A percentile compares a stretch with the other conserved stretches of the same genome.
These are phyloP conservation scores for Rutpela maculata DNA, from an alignment of 2,888 invertebrate genomes.

Conservation along the genomic window DNA sequence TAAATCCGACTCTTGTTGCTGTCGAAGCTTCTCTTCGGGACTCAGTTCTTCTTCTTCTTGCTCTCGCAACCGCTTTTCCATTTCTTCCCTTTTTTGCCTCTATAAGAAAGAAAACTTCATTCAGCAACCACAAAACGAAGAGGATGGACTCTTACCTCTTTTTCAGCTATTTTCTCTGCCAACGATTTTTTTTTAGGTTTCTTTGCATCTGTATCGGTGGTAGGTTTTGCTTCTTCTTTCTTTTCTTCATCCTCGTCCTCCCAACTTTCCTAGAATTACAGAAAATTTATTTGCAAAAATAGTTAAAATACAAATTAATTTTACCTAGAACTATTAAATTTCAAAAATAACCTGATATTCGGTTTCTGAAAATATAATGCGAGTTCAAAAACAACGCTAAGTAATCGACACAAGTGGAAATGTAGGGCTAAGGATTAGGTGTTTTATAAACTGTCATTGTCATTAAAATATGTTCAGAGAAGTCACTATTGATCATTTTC, in stretches of 20 bases:
- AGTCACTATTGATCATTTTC: too few species aligned
- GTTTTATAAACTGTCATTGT: too few species aligned
- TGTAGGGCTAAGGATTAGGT: too few species aligned
- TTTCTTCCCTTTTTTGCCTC: constrained; percentile 80
- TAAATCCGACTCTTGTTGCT: constrained; percentile 91
- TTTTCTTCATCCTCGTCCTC: constrained; percentile 93
- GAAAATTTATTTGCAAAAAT: constrained; percentile 10
- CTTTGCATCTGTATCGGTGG: constrained; percentile 71
- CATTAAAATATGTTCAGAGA: too few species aligned
- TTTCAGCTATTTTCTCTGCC: constrained; percentile 89
- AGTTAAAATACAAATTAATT: too few species aligned
- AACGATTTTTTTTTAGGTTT: constrained; percentile 84
- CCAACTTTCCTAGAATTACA: constrained; percentile 88
- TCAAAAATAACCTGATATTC: too few species aligned
- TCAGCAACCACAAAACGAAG: constrained; percentile 41
- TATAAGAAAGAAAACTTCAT: constrained; percentile 65
- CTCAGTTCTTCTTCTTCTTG: constrained; percentile 81
- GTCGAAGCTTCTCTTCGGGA: constrained; percentile 85
- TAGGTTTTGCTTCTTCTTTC: constrained; percentile 78
- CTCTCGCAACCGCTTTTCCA: constrained; percentile 77
- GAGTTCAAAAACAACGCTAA: too few species aligned
- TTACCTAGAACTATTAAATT: too few species aligned
- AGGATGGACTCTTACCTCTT: constrained; percentile 79
- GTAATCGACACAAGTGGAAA: too few species aligned
- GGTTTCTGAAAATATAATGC: too few species aligned